Conservation (phyloP, 64 coral and sea anemone genomes). For the Hydrozoanthus tunicans region DNA sequence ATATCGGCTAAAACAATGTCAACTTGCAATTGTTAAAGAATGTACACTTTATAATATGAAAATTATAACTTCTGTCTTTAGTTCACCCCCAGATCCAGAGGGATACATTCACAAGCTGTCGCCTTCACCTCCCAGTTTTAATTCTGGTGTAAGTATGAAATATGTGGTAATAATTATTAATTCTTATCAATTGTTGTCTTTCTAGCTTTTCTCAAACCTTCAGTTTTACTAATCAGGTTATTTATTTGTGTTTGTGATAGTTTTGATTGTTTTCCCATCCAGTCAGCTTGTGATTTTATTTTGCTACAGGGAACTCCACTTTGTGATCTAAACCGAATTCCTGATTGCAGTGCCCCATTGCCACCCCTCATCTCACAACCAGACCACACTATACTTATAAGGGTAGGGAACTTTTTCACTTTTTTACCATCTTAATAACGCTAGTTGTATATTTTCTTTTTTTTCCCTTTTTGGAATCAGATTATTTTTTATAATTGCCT, state of each 20-base stretch:
- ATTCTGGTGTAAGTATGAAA: constrained; percentile 26
- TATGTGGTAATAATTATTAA: not conserved
- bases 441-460: too few species aligned
- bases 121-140: constrained; percentile 28
- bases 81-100: constrained; percentile 49
- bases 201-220: not conserved
- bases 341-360: constrained; percentile 60
- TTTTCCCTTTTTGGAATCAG: too few species aligned
- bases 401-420: constrained; percentile 44
- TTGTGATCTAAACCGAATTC: constrained; percentile 65
- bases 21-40: too few species aligned
- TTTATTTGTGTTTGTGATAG: too few species aligned
- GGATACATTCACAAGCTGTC: constrained; percentile 36
- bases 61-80: not conserved
- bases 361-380: constrained; percentile 66
- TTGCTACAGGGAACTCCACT: constrained; percentile 69
- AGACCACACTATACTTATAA: constrained; percentile 84
- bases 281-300: not conserved
- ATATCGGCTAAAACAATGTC: too few species aligned
- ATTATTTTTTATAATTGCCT: too few species aligned
- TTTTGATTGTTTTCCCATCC: too few species aligned
- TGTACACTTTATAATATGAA: too few species aligned
- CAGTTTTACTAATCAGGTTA: too few species aligned
- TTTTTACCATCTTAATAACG: too few species aligned
- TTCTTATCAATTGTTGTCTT: not conserved